Base-by-base conservation (phyloP, 2,888 invertebrate species). In the Nysson spinosus region DNA sequence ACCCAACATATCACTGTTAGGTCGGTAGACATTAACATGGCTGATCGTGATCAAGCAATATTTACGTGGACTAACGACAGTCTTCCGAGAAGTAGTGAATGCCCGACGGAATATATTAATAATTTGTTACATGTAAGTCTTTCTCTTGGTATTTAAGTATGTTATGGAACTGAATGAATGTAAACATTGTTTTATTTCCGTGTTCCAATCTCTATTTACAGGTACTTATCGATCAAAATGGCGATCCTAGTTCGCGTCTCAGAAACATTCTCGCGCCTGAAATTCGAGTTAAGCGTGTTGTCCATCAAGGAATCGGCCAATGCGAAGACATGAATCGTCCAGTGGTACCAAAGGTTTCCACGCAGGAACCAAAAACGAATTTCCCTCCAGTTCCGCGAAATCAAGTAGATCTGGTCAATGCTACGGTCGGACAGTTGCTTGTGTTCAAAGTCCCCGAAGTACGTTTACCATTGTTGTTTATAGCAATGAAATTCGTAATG, bases 31-130 rank as follows among this genome's bases (percentile, higher is more conserved):
- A 89, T 90, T 24, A n/a, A n/a, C n/a, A n/a, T n/a, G n/a, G n/a
- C n/a, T n/a, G 91, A 90, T 82, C 90, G 90, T n/a, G 91, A 90
- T 80, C 90, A 90, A 80, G 92, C 89, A 74, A 91, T 91, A 76
- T 95, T 91, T 84, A 93, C 92, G 22, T 96, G 95, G 95, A 93
- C 95, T 12, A 97, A 97, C 82, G 96, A 95, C 73, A 94, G 95
- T 4, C 85, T 97, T 73, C 93, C 95, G 0, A 93, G 93, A 43
- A 92, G 91, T 42, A 82, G 67, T 77, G 91, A 91, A 37, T 97
- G 97, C 77, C 95, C 96, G 0, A 92, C 91, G 75, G 90, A 91
- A 47, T 93, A 94, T 78, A 92, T 97, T 20, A 91, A 91, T 46
- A 88, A 90, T 71, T 86, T 95, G 28, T 91, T 91, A 87, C 90